These are phyloP conservation scores for Xiphias gladius DNA, from an alignment of 2,113 vertebrate genomes.

Conservation along the genomic window DNA sequence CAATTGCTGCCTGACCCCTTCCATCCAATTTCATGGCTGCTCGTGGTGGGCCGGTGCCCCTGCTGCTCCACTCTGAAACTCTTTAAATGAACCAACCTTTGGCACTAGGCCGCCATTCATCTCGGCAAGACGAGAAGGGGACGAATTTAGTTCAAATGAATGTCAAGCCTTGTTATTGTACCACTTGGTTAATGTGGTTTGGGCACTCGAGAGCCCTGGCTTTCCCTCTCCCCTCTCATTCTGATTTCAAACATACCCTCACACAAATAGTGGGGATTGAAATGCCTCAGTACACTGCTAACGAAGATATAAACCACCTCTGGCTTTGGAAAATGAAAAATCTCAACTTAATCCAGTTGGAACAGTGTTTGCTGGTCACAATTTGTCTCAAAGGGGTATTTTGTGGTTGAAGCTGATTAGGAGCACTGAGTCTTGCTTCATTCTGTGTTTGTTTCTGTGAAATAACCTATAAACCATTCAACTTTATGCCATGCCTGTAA, in stretches of 20 bases:
- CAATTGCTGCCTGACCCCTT: conserved; percentile 70
- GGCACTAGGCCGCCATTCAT: conserved; percentile 62
- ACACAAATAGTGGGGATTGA: conserved; percentile 46
- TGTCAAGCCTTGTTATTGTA: conserved; percentile 70
- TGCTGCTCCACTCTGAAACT: conserved; percentile 61
- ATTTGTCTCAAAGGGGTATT: conserved; percentile 36
- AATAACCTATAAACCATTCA: conserved; percentile 39
- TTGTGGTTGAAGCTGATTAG: conserved; percentile 39
- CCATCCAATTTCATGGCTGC: conserved; percentile 75
- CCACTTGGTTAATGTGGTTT: conserved; percentile 60
- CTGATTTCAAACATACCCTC: conserved; percentile 37
- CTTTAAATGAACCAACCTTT: conserved; percentile 71
- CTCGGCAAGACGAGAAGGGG: conserved; percentile 52
- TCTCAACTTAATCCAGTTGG: conserved; percentile 53
- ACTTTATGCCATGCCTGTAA: conserved; percentile 17
- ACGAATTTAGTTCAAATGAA: conserved; percentile 65
- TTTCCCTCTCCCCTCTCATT: conserved; percentile 20
- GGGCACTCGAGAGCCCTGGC: conserved; percentile 40
- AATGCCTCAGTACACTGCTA: conserved; percentile 41
- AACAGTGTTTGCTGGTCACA: conserved; percentile 28
- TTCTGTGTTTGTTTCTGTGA: conserved; percentile 30
- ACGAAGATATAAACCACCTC: conserved; percentile 59
- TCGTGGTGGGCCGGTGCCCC: conserved; percentile 38
- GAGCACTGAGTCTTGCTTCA: conserved; percentile 16
- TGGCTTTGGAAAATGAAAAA: conserved; percentile 54